Base-by-base conservation (phyloP, 2,888 invertebrate genomes). In the Megalurothrips usitatus region DNA sequence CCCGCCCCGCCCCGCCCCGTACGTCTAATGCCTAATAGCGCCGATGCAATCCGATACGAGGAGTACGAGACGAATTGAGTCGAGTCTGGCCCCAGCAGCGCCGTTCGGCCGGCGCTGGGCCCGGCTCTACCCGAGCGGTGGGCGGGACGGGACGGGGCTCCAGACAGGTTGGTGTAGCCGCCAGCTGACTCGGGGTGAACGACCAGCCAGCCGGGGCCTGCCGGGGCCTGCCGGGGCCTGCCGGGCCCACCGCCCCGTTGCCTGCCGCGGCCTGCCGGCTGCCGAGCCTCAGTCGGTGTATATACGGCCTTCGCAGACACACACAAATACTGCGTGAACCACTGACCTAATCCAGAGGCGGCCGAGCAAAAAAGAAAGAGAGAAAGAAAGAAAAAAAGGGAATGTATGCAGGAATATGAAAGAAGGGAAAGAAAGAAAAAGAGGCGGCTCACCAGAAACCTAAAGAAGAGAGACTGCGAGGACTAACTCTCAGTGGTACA, bases 311-410 rank as follows among this genome's bases (percentile, higher is more conserved):
- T 75, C 68, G 68, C 68, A 75, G 68, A 75, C 68, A 75, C 68
- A 68, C 68, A 75, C 68, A 75, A 75, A 75, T 75, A 75, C 26
- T 26, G 58, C 58, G 68, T 75, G 68, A 23, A 75, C 68, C 68
- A 75, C 81, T 81, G 81, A 79, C 79, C 75, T 81, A 78, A 79
- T 80, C 82, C 80, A 79, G 78, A 80, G 81, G 19, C 68, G 68
- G 80, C 19, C 58, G 26, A 52, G 80, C 14, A 52, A 26, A 48
- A 79, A n/a, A 47, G 43, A 47, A 48, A 6, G 6, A 43, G 34
- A 6, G 34, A 43, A 43, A 43, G 34, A 43, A 43, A 43, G 34
- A 43, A 6, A 43, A 43, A 43, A 43, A 43, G 34, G 34, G 6
- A 43, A 43, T 43, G 34, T 43, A 43, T 43, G 34, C 34, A 43